phyloP scores from a whole-genome alignment of 2,888 invertebrate genomes.

The Acanthococcus lagerstroemiae region DNA sequence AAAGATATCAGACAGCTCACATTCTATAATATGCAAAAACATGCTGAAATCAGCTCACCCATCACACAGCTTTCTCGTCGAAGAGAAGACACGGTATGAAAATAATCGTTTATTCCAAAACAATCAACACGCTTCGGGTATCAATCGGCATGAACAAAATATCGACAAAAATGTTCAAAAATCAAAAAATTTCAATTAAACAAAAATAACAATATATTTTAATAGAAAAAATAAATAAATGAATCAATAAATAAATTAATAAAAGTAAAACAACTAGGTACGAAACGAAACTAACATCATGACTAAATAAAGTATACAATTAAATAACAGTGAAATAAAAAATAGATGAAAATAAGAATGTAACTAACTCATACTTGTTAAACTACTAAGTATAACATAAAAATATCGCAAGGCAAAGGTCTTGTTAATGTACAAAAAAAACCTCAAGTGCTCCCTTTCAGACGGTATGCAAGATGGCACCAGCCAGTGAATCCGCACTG shows the following conservation, averaged over 20 bases:
- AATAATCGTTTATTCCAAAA: background rate
- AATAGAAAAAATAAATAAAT: background rate
- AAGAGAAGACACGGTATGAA: no score
- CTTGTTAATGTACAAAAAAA: background rate
- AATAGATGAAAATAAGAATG: slow-evolving; percentile 8
- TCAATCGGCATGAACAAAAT: background rate
- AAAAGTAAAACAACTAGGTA: background rate
- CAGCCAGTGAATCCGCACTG: no score
- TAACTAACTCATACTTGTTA: background rate
- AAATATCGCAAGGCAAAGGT: background rate
- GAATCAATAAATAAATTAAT: background rate
- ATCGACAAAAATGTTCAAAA: background rate
- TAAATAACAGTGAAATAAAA: slow-evolving; percentile 24
- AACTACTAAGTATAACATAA: no score
- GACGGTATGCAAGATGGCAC: no score
- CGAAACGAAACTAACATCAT: slow-evolving; percentile 17
- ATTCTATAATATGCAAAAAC: no score
- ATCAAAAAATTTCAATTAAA: background rate
- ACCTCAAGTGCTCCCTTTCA: no score
- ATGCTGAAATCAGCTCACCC: no score
- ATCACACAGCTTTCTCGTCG: no score
- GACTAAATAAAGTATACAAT: slow-evolving; percentile 28
- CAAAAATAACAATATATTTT: background rate
- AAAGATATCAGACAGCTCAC: no score
- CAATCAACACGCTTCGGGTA: background rate